Conservation (phyloP, 2,888 invertebrate genomes). For the Zonitis immaculata region DNA sequence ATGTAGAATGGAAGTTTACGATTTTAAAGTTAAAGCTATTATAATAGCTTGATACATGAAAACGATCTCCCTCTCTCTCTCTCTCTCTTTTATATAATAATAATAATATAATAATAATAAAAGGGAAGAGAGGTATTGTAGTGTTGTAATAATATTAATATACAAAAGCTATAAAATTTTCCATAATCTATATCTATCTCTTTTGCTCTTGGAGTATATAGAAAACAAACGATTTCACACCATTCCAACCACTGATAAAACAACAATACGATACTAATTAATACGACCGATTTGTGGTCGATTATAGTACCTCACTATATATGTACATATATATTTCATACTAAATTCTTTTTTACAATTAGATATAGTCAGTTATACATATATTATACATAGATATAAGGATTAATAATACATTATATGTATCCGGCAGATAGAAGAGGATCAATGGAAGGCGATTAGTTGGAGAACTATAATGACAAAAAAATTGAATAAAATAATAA, state of each 20-base stretch:
- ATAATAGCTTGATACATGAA: background rate
- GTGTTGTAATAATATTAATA: constrained; percentile 2
- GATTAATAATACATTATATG: background rate
- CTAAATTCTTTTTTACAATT: background rate
- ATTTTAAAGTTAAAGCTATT: background rate
- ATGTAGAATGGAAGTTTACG: background rate
- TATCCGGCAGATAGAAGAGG: background rate
- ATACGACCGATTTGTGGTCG: constrained; percentile 22
- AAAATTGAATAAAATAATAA: no score
- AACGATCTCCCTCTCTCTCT: background rate
- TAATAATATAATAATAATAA: no score
- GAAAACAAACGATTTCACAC: no score
- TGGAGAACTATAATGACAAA: background rate
- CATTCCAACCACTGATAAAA: constrained; percentile 10
- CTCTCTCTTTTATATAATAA: background rate
- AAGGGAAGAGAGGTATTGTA: background rate
- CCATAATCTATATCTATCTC: no score
- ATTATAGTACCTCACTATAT: constrained; percentile 22
- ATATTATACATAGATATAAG: no score
- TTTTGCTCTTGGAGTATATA: no score
- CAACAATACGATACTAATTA: constrained; percentile 23
- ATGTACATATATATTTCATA: background rate
- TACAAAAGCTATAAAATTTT: constrained; percentile 1
- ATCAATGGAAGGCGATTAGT: constrained; percentile 2
- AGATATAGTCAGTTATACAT: background rate